Evolutionary conservation across 2,797 vertebrate genomes (phyloP), one percentile per base, ranked within the genome.

Genomic region (Remorina albescens): DNA sequence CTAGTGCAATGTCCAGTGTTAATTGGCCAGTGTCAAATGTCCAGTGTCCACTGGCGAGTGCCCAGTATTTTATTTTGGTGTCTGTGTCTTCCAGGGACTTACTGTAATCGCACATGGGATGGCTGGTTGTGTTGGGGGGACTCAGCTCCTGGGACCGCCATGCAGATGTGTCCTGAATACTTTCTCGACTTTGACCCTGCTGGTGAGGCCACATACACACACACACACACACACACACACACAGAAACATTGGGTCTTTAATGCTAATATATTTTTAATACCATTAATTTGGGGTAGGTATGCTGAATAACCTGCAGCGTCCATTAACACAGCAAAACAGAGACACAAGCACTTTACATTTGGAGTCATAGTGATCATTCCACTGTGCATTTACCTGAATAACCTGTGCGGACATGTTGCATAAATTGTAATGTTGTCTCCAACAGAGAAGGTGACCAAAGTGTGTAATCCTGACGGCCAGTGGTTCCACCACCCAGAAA

Each of bases 81-180:
- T 63, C 42, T 16, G 6, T 77, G n/a, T 84, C 77, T 68, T 58
- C 87, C 71, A 96, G 95, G 83, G 5, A 34, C 77, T 0, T 94
- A 89, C 83, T 96, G 95, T 86, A 95, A 95, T 76, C 94, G 95
- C 21, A 96, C 95, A 0, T 96, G 95, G 95, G 95, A 95, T 0
- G 95, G 95, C 36, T 96, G 95, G 95, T 85, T 95, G 41, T 96
- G 95, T 26, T 96, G 95, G 95, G 91, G 59, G 5, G 95, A 96
- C 59, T 74, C 94, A 0, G 0, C 65, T 53, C 93, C 94, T 1
- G 93, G 93, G 23, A 92, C 82, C 0, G 71, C 80, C 10, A 66
- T 89, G 64, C 95, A 95, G 85, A 84, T 87, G 74, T 96, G 95
- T 74, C 95, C 95, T 3, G 51, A 50, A 18, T 95, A 96, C 81